phyloP scores from a whole-genome alignment of 1,140 invertebrate genomes.

The Lethrus apterus region DNA sequence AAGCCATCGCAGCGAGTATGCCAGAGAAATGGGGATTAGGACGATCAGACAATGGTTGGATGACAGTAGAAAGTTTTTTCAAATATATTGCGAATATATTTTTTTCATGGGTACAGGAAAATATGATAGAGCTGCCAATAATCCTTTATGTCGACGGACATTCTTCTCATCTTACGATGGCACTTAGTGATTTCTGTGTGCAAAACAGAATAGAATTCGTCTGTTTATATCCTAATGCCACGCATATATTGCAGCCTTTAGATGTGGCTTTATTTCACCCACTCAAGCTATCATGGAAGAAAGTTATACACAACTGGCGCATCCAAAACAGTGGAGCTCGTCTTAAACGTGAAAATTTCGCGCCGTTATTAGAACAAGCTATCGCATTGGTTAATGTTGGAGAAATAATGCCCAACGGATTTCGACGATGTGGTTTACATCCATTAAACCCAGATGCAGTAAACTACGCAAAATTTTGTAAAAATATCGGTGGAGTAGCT shows the following conservation, averaged over 20 bases:
- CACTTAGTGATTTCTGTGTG: constrained; percentile 36
- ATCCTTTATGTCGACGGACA: constrained; percentile 41
- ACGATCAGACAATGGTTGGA: constrained; percentile 35
- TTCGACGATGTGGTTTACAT: constrained; percentile 35
- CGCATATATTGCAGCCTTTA: constrained; percentile 40
- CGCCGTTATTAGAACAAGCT: constrained; percentile 10
- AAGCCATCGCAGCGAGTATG: background rate
- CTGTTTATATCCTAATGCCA: constrained; percentile 39
- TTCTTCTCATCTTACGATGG: constrained; percentile 36
- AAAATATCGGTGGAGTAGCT: no score
- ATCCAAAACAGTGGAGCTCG: constrained; percentile 18
- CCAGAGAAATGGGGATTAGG: constrained; percentile 32
- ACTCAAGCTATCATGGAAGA: constrained; percentile 33
- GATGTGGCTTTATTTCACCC: constrained; percentile 38
- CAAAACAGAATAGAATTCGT: constrained; percentile 39
- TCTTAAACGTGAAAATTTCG: constrained; percentile 9
- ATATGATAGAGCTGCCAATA: constrained; percentile 28
- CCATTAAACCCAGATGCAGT: constrained; percentile 35
- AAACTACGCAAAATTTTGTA: constrained; percentile 31
- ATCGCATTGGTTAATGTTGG: constrained; percentile 1
- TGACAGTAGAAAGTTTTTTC: constrained; percentile 36
- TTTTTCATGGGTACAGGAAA: constrained; percentile 28
- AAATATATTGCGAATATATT: constrained; percentile 39
- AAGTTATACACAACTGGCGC: constrained; percentile 26
- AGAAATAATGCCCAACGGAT: constrained; percentile 35